Base-by-base conservation (phyloP, 2,113 vertebrate species). In the Lichenostomus cassidix region DNA sequence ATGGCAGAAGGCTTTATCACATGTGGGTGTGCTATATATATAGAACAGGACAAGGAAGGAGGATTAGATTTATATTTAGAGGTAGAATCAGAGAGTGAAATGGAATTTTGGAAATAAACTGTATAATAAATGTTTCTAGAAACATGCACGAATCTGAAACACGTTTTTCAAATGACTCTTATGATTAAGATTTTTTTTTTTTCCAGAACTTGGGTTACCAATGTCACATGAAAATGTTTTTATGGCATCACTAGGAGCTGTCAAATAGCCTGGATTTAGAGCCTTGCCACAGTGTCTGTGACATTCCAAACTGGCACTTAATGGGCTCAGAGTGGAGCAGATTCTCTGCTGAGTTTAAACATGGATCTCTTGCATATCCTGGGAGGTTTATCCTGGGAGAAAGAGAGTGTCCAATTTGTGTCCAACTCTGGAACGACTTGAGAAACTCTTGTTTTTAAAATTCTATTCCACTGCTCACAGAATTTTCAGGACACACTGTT, bases 1-100 rank as follows among this genome's bases (percentile, higher is more conserved):
- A 59, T 74, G 93, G 90, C 87, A 93, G 95, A 82, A 98, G 96
- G 93, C 68, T 92, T 96, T 96, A 93, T 96, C 96, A 95, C 96
- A 97, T 44, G 92, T 87, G 89, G 85, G 89, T 95, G 92, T 92
- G 89, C 44, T 93, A 37, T 92, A 89, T 93, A 93, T 94, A 95
- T 95, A 96, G 91, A 91, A 85, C 59, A 92, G 97, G 95, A 82
- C 95, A 95, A 83, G 92, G 92, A 92, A 92, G 82, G 13, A 92
- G 91, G 92, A 94, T 80, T 60, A 89, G 67, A 56, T 94, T 92
- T 96, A 97, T 95, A 97, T 97, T 96, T 96, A 92, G 87, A 96
- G 81, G 68, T 85, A 83, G 92, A 97, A 96, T 75, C 88, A 62
- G 84, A 97, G 75, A 96, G 77, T 37, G 77, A 95, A 88, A 56